These are phyloP conservation scores for Leptosomus discolor DNA, from an alignment of 2,113 vertebrate species.

Conservation along the genomic window DNA sequence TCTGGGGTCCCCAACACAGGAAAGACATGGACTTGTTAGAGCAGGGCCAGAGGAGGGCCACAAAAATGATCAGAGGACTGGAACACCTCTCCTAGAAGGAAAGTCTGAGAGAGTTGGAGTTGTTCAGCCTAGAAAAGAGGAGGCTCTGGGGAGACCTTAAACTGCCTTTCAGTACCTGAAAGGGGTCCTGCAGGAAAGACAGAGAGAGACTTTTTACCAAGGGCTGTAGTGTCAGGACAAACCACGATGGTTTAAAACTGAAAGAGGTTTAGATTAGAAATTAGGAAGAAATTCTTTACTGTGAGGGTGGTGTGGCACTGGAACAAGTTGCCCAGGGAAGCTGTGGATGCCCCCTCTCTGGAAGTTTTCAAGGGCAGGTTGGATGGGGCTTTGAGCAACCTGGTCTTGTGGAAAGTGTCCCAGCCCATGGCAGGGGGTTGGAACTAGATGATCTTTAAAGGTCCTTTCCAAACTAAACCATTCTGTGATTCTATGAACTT, in stretches of 20 bases:
- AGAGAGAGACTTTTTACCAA: neutral
- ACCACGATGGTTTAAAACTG: neutral
- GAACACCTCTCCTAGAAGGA: neutral
- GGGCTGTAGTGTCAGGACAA: neutral
- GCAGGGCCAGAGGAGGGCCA: rapidly evolving
- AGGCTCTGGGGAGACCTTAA: neutral
- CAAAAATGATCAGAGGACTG: neutral
- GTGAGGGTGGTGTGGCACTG: neutral
- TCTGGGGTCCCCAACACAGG: neutral
- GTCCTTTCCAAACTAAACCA: neutral
- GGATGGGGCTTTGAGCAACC: neutral
- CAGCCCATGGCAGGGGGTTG: neutral
- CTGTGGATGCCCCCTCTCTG: neutral
- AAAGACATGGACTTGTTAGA: neutral
- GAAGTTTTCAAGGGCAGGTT: neutral
- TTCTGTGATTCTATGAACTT: neutral
- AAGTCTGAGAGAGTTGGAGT: neutral
- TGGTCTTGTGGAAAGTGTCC: neutral
- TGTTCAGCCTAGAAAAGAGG: neutral
- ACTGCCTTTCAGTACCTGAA: neutral
- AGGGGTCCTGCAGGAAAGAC: neutral
- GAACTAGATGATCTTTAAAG: neutral
- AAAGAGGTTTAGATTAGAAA: neutral
- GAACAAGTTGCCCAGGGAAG: neutral
- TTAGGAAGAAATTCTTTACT: neutral